Evolutionary conservation across 2,113 vertebrate species (phyloP), one percentile per base, ranked within the genome.

Genomic region (Steatornis caripensis): DNA sequence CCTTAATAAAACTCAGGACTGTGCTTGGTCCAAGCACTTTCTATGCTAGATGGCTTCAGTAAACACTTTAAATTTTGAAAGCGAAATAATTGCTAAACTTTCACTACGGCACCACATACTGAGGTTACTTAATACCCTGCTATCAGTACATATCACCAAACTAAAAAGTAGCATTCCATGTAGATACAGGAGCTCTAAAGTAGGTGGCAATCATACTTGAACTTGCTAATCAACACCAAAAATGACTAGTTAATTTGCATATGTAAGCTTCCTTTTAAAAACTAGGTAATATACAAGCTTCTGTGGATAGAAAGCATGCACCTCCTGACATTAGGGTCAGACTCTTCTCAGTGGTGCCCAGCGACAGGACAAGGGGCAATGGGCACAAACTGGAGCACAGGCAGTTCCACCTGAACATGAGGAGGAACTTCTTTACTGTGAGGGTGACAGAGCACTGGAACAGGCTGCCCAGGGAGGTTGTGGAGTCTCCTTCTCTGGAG

Each of bases 171-270:
- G 30, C 49, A 48, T 60, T 90, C 91, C 17, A 2, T 58, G 39
- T 15, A 45, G 19, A 45, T 34, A 27, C 20, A 75, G 36, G 37
- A 88, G 46, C 76, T 77, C 72, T 46, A 11, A 64, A 75, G 15
- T 41, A 64, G 84, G 39, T 70, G 49, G 80, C 83, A 95, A 95
- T 88, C 90, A 88, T 88, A 87, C 79, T 74, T 64, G 37, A 96
- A 78, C 69, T 90, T 65, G 79, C 77, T 94, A 87, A 95, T 96
- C 86, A 66, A 83, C 83, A 82, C 91, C 30, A 14, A 86, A 96
- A 71, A 95, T 5, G 62, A 75, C 37, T 10, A 79, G 71, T 85
- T 96, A 81, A 98, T 96, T 90, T 95, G 84, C 87, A 95, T 36
- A 34, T 41, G 51, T 39, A 58, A 82, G 49, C 22, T 57, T 93